Evolutionary conservation across 2,113 vertebrate genomes (phyloP).

Genomic region (Rhagologus leucostigma): DNA sequence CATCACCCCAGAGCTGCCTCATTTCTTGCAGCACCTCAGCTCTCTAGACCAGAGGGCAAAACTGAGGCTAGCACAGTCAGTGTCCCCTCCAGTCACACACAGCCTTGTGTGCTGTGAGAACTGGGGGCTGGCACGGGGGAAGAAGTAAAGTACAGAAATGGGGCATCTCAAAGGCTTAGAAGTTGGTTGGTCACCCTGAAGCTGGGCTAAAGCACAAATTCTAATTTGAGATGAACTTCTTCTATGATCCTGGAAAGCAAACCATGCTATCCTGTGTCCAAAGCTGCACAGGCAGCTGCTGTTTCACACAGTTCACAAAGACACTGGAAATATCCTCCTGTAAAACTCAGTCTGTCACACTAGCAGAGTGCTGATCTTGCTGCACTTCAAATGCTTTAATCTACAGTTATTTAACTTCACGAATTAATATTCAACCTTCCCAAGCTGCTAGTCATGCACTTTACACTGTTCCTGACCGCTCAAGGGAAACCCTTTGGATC

Average conservation of each 20-base stretch:
- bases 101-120: neutral
- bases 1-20: accelerated
- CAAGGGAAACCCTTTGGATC: neutral
- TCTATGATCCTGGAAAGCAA: conserved; percentile 2
- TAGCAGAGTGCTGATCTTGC: neutral
- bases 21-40: neutral
- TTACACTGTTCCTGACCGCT: neutral
- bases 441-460: neutral
- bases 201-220: neutral
- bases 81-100: neutral
- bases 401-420: neutral
- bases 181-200: neutral
- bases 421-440: neutral
- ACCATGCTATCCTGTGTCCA: neutral
- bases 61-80: neutral
- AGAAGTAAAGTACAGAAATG: neutral
- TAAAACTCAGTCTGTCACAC: neutral
- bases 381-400: neutral
- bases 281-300: conserved; percentile 5
- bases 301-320: neutral
- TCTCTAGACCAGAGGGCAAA: neutral
- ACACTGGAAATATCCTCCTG: neutral
- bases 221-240: conserved; percentile 6
- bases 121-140: neutral
- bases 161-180: neutral